Conservation (phyloP, 2,888 invertebrate genomes). For the Trissolcus brochymenae region DNA sequence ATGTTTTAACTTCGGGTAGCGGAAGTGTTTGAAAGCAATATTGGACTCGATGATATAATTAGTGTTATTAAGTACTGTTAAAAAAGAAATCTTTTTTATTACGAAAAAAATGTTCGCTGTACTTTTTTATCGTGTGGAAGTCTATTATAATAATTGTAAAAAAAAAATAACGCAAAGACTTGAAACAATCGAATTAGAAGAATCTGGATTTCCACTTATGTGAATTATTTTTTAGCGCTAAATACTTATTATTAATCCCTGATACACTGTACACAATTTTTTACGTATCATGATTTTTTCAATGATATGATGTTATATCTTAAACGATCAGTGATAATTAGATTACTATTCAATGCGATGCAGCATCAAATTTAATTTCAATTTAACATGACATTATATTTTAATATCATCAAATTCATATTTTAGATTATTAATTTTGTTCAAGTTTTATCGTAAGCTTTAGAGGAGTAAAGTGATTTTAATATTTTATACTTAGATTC, state of each 20-base stretch:
- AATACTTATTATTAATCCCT: slow-evolving; percentile 11
- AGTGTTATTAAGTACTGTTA: no score
- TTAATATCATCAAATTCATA: background rate
- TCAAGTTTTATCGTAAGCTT: background rate
- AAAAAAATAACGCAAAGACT: slow-evolving; percentile 26
- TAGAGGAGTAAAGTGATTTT: background rate
- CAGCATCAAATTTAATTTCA: no score
- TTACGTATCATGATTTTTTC: slow-evolving; percentile 8
- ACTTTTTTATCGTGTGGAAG: slow-evolving; percentile 1
- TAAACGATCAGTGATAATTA: no score
- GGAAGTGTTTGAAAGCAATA: no score
- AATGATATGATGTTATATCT: no score
- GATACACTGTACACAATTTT: slow-evolving; percentile 49
- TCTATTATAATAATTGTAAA: background rate
- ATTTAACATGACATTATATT: no score
- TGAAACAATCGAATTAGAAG: slow-evolving; percentile 12
- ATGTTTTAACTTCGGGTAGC: no score
- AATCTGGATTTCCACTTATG: slow-evolving; percentile 41
- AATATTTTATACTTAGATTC: background rate
- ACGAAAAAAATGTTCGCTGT: background rate
- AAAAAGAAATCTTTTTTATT: no score
- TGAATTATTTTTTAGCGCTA: slow-evolving; percentile 36
- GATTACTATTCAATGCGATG: no score
- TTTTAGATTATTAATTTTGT: background rate
- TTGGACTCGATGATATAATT: no score